Evolutionary conservation across 1,140 invertebrate genomes (phyloP), one percentile per base, ranked within the genome.

Genomic region (Diuraphis noxia): DNA sequence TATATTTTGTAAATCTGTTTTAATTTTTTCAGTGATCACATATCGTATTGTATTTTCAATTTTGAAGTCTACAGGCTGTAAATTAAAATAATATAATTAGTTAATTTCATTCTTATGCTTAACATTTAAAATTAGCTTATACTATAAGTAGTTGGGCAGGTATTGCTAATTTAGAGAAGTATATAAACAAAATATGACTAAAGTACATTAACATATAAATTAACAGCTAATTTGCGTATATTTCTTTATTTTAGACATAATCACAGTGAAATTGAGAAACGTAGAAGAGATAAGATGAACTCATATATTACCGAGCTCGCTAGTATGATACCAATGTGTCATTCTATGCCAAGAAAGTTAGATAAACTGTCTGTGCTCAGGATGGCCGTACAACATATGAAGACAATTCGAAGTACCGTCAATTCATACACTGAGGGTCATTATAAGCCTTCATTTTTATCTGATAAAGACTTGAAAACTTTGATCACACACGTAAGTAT

Each of bases 251-350:
- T 2, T 93, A 97, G 97, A 92, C 97, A 98, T 94, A 99, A 98
- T 94, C 98, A 99, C 94, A 98, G 98, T 94, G 98, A 99, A 94
- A 99, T 99, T 92, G 98, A 99, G 94, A 99, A 99, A 93, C 95
- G 98, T 1, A 95, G 98, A 7, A 95, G 98, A 34, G 98, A 99
- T 93, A 99, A 99, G 94, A 99, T 99, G 98, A 99, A 99, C 94
- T 98, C 96, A 0, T 99, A 98, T 94, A 98, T 99, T 92, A 96
- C 96, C 1, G 98, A 99, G 94, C 93, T 99, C 49, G 97, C 97
- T 46, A 95, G 96, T 4, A 97, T 99, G 95, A 96, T 99, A 19
- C 98, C 98, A 1, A 98, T 98, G 97, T 99, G 98, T 93, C 96
- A 97, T 93, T 97, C 97, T 2, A 98, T 98, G 97, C 96, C 97